Base-by-base conservation (phyloP, 35 echinoderm and acorn worm species). In the Strongylocentrotus purpuratus region DNA sequence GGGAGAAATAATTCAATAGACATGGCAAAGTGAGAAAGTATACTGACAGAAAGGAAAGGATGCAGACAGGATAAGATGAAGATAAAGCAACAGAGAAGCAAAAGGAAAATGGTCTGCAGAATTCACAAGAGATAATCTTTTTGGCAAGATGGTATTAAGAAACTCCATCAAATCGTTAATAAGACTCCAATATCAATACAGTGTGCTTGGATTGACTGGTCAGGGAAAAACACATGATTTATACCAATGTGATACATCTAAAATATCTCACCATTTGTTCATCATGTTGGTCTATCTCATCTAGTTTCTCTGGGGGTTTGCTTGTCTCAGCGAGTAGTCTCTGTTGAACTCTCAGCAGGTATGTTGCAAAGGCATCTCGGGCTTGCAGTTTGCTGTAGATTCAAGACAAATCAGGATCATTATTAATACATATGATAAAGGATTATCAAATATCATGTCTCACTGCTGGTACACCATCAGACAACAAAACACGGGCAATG, bases 341-440 rank as follows among this genome's bases (percentile, higher is more conserved):
- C 92, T 98, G 96, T 59, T 99, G 98, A 31, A 99, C 98, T 88
- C 98, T 94, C n/a, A 96, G 94, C 10, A 99, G 96, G 95, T 99
- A 99, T 33, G 98, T 99, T 28, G 98, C 98, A 99, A 99, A 99
- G 61, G 98, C 98, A 25, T 97, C 95, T 35, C 98, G 97, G 33
- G 98, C 98, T 95, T 99, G 98, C 78, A 99, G 95, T 85, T 99
- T 99, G 31, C 98, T 99, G 95, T 78, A 28, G 2, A 31, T 95
- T 95, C 55, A 78, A 15, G 20, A 92, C 13, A 87, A 88, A 28
- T 78, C 20, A 55, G 4, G 3, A 78, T 0, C 22, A 28, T 71
- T 78, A 28, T n/a, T n/a, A n/a, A n/a, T n/a, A n/a, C n/a, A n/a
- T n/a, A 28, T 22, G 65, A 78, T n/a, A 78, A 15, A 78, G 7